These are phyloP conservation scores for Ostrea edulis DNA, from an alignment of 1,140 invertebrate species.

Conservation along the genomic window DNA sequence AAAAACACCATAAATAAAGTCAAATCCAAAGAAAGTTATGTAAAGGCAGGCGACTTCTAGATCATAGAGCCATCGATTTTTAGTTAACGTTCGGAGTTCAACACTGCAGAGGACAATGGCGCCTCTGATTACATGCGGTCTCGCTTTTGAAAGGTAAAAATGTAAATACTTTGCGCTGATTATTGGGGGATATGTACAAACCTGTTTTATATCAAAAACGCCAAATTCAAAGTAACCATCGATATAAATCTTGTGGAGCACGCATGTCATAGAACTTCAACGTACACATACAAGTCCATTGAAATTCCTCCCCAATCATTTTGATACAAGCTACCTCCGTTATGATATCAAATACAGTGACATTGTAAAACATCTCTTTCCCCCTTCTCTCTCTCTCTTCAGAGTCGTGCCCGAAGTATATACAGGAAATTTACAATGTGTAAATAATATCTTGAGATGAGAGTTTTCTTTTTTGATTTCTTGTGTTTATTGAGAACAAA, in stretches of 20 bases:
- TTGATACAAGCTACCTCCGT: background rate
- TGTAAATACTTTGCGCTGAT: constrained; percentile 8
- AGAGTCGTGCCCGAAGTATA: background rate
- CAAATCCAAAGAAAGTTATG: background rate
- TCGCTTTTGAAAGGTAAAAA: background rate
- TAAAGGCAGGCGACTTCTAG: background rate
- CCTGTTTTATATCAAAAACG: background rate
- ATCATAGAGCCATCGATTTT: background rate
- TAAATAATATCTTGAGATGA: background rate
- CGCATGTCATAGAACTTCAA: background rate
- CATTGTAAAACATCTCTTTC: too few relatives aligned
- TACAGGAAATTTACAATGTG: background rate
- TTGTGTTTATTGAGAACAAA: background rate
- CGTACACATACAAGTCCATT: background rate
- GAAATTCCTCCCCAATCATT: background rate
- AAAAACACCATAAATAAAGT: background rate
- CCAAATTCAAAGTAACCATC: background rate
- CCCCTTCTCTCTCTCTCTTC: too few relatives aligned
- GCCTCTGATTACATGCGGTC: background rate
- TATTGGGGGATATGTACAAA: background rate
- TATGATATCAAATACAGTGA: too few relatives aligned
- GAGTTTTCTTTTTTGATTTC: background rate
- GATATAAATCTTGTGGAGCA: background rate
- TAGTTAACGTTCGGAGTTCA: background rate
- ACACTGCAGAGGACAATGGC: background rate